phyloP scores from a whole-genome alignment of 2,888 invertebrate genomes.

The Pecten maximus region DNA sequence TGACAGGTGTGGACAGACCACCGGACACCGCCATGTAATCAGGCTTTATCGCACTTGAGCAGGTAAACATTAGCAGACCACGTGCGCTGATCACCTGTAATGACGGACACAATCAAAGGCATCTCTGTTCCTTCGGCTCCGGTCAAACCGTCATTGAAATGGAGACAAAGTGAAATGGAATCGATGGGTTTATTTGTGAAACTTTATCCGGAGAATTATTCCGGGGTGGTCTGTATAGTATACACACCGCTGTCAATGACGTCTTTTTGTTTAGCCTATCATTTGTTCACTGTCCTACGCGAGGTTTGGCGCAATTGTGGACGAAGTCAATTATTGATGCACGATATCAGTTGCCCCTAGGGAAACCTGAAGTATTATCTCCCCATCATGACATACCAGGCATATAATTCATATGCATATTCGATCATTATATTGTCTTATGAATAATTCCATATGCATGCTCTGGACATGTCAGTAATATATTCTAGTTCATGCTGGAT shows the following conservation, averaged over 20 bases:
- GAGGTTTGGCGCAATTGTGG: neutral
- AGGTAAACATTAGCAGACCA: neutral
- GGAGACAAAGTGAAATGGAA: neutral
- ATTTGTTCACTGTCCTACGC: neutral
- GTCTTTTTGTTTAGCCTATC: neutral
- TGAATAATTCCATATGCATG: neutral
- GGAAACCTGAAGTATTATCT: neutral
- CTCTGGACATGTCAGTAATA: neutral
- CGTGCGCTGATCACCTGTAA: constrained; percentile 11
- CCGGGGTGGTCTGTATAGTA: neutral
- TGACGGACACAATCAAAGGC: neutral
- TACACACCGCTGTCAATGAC: neutral
- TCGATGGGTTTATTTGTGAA: neutral
- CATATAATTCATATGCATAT: neutral
- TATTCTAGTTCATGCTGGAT: neutral
- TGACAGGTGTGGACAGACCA: constrained; percentile 17
- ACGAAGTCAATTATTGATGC: neutral
- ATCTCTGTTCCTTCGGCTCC: neutral
- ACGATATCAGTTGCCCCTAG: neutral
- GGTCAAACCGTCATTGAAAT: neutral
- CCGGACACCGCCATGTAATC: constrained; percentile 12
- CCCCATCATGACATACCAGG: neutral
- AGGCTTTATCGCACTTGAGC: neutral
- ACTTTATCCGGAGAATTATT: neutral
- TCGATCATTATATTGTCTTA: neutral